These are phyloP conservation scores for Picus viridis DNA, from an alignment of 2,797 vertebrate species.

Conservation along the genomic window DNA sequence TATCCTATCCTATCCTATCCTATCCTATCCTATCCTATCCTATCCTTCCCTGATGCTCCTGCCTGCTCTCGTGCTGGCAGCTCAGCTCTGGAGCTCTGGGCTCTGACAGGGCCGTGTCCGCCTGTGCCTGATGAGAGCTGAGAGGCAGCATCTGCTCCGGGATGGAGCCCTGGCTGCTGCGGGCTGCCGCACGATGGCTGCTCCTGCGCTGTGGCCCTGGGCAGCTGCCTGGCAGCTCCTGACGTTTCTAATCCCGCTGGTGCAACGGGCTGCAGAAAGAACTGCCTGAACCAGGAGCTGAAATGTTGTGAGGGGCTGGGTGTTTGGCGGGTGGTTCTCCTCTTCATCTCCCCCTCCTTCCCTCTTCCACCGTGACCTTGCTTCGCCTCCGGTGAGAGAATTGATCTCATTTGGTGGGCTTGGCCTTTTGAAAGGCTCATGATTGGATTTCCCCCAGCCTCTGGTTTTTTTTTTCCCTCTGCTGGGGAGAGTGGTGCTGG, in stretches of 20 bases:
- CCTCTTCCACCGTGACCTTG: not conserved
- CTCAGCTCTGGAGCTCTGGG: not conserved
- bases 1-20: no score
- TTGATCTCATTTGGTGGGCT: slow-evolving; percentile 43
- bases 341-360: not conserved
- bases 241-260: slow-evolving; percentile 67
- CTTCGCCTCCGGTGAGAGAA: slow-evolving; percentile 36
- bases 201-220: not conserved
- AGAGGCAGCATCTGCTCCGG: slow-evolving; percentile 51
- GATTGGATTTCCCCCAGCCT: slow-evolving; percentile 53
- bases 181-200: not conserved
- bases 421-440: slow-evolving; percentile 54
- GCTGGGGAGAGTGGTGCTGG: slow-evolving; percentile 8
- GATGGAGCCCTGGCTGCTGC: not conserved
- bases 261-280: slow-evolving; percentile 76
- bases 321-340: not conserved
- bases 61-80: fast-evolving
- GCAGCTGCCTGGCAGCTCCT: slow-evolving; percentile 63
- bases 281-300: slow-evolving; percentile 64
- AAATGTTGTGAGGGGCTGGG: not conserved
- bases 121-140: slow-evolving; percentile 19
- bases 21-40: no score
- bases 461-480: not conserved
- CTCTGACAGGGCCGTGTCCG: not conserved
- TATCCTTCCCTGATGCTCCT: not conserved